These are phyloP conservation scores for Cryptocephalus primarius DNA, from an alignment of 2,888 invertebrate species.

Conservation along the genomic window DNA sequence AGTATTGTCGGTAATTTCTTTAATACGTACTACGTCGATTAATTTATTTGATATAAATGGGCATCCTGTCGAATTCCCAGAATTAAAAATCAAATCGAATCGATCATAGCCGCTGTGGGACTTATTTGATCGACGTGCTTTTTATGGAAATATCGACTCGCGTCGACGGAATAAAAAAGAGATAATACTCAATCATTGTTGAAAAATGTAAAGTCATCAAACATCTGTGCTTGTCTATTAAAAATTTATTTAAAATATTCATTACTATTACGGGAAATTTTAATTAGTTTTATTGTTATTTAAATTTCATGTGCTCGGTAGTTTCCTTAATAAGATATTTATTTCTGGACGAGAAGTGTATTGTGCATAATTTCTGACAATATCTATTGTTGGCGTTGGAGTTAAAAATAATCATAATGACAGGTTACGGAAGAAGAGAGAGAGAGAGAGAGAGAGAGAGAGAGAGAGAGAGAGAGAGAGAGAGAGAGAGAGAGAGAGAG, in stretches of 20 bases:
- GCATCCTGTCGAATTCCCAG: constrained; percentile 1
- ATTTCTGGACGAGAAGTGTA: neutral
- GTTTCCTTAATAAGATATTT: neutral
- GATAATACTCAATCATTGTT: constrained; percentile 11
- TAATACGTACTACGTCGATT: too few relatives aligned
- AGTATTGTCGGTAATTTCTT: too few relatives aligned
- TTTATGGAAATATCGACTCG: constrained; percentile 3
- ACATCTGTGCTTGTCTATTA: constrained; percentile 5
- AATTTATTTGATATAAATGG: too few relatives aligned
- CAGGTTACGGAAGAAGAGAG: too few relatives aligned
- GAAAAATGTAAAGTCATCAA: constrained; percentile 11
- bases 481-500: too few relatives aligned
- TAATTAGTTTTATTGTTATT: constrained; percentile 2
- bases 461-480: too few relatives aligned
- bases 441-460: too few relatives aligned
- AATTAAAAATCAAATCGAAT: constrained; percentile 6
- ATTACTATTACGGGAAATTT: neutral
- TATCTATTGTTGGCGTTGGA: too few relatives aligned
- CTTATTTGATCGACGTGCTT: constrained; percentile 6
- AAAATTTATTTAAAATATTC: constrained; percentile 1
- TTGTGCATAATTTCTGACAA: too few relatives aligned
- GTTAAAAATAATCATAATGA: too few relatives aligned
- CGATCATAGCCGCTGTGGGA: constrained; percentile 4
- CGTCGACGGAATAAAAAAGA: constrained; percentile 1
- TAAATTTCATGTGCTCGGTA: neutral